A percentile compares a stretch with the other conserved stretches of the same genome.
phyloP scores from a whole-genome alignment of 2,888 invertebrate species.

The Heliconius charithonia region DNA sequence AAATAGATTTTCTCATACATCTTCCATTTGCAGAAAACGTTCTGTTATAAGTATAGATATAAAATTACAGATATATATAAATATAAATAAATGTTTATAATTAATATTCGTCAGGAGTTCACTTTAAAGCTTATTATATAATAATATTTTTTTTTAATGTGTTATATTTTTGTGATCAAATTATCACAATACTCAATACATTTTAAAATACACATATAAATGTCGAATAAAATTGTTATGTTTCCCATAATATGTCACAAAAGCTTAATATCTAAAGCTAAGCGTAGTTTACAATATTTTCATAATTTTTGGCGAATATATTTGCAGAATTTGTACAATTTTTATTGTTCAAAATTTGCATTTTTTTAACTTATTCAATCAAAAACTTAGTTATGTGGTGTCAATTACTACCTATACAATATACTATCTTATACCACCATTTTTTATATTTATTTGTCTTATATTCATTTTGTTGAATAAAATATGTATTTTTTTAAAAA shows the following conservation, averaged over 20 bases:
- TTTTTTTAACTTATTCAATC: not conserved
- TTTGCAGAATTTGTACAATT: conserved; percentile 2
- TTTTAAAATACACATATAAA: not conserved
- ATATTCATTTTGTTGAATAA: not conserved
- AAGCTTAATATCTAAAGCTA: conserved; percentile 2
- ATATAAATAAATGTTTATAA: conserved; percentile 6
- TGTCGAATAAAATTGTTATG: not conserved
- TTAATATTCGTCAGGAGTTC: not conserved
- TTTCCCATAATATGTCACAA: not conserved
- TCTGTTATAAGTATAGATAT: not conserved
- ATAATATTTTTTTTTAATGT: not conserved
- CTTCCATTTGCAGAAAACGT: too few species aligned
- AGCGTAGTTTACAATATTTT: not conserved
- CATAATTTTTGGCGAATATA: conserved; percentile 8
- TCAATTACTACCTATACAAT: not conserved
- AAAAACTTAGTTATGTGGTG: not conserved
- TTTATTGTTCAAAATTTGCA: conserved; percentile 3
- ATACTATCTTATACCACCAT: not conserved
- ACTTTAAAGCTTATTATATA: not conserved
- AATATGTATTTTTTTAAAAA: not conserved
- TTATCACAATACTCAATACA: conserved; percentile 11
- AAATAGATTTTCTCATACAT: too few species aligned
- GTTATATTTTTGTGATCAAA: not conserved
- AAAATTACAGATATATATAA: not conserved
- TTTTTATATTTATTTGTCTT: not conserved